Evolutionary conservation across 2,113 vertebrate genomes (phyloP), one percentile per base, ranked within the genome.

Genomic region (Catharus minimus): DNA sequence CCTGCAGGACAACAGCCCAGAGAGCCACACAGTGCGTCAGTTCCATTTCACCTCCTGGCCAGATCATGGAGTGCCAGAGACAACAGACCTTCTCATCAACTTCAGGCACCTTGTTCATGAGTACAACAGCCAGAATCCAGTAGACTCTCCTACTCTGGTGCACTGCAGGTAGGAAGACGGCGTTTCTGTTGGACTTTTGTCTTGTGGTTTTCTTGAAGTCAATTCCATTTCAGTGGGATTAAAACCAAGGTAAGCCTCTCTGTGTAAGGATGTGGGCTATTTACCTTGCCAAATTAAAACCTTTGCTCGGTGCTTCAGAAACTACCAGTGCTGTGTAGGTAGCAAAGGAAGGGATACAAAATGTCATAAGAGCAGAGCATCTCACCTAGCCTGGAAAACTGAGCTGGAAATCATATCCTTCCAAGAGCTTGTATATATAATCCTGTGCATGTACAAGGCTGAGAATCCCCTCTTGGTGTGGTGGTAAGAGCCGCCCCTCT

Each of bases 11-110:
- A 97, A 97, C 95, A 98, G 97, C 13, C 93, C 97, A 2, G 98
- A 99, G 93, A 98, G 97, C 49, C 98, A 98, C 55, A 88, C 95
- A 0, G 95, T 99, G 65, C 97, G 98, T 19, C 99, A 99, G n/a
- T 99, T 99, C 97, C 99, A 99, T 92, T 99, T 99, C 95, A 99
- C 98, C 18, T 98, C 99, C 62, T 99, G 99, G 99, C 99, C 99
- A 0, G 99, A 99, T 95, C 99, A 99, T 0, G 99, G 99, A 0
- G 99, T 99, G 36, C 99, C 99, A 0, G 97, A 98, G 91, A 98
- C 98, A 95, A 99, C 99, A 1, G 98, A 99, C 78, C 98, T 99
- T 49, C 98, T 99, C 58, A 98, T 99, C 95, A 98, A 98, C 95
- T 99, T 99, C 36, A 98, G 99, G 76, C 98, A 99, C 94, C 93